Base-by-base conservation (phyloP, 1,140 invertebrate species). In the silkworm (Bombyx mori) region DNA sequence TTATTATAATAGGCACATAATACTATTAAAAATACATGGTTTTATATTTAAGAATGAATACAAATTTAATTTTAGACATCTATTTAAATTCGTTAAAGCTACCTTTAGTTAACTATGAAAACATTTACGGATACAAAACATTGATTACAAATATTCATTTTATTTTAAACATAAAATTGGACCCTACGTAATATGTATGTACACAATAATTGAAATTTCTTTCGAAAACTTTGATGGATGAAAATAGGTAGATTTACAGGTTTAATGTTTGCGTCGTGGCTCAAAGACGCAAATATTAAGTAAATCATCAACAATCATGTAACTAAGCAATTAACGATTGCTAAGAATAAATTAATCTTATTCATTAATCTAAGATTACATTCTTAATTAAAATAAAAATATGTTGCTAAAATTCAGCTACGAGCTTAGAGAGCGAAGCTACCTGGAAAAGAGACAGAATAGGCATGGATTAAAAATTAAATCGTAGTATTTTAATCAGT, bases 181-280 rank as follows among this genome's bases (percentile, higher is more conserved):
- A 35, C 26, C 26, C 26, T 35, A 35, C 26, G 26, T 5, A 35
- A 35, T 35, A 35, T 35, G 26, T 35, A 35, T 35, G 51, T 3
- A 12, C 1, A 42, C 44, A 60, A 45, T 53, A 51, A 57, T 44
- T 44, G 57, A 42, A 44, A 47, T 49, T 48, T 60, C 53, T 58
- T 47, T 56, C 66, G 55, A 57, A 57, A 42, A 26, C n/a, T 56
- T 55, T 59, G 4, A 35, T 35, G 4, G 26, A 35, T 35, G 12
- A 35, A 35, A 35, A 35, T 35, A 35, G 26, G 26, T 35, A 35
- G 26, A 35, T 35, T 35, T 35, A 35, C 26, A 5, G 26, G 4
- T 54, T 68, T 75, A 83, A 74, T 73, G 75, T 69, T 79, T 69
- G 70, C 74, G 76, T 77, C 80, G 66, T 57, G 80, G 80, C 80